These are phyloP conservation scores for Prietella phreatophila DNA, from an alignment of 2,113 vertebrate genomes.

Conservation along the genomic window DNA sequence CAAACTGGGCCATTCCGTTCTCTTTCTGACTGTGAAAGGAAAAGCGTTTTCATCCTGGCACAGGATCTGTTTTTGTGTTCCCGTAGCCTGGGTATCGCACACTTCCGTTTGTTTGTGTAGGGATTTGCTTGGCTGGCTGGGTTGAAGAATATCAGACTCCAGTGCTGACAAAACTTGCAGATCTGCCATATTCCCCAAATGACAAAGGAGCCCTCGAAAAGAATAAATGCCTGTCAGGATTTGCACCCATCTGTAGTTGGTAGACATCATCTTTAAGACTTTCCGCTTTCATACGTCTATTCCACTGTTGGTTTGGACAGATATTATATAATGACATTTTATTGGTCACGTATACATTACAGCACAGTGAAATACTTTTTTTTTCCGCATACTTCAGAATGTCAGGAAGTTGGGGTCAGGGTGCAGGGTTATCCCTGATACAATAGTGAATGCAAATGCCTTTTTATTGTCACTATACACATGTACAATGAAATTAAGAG, in stretches of 20 bases:
- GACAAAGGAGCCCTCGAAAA: slow-evolving; percentile 6
- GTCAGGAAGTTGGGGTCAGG: too few relatives aligned
- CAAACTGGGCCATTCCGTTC: not conserved
- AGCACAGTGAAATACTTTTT: too few relatives aligned
- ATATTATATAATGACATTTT: not conserved
- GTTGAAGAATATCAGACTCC: slow-evolving; percentile 19
- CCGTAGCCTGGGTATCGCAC: slow-evolving; percentile 9
- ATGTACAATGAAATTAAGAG: too few relatives aligned
- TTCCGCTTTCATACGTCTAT: not conserved
- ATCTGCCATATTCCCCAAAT: not conserved
- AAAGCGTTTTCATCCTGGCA: slow-evolving; percentile 15
- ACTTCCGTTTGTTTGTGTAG: slow-evolving; percentile 41
- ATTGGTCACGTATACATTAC: too few relatives aligned
- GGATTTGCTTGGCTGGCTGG: slow-evolving; percentile 24
- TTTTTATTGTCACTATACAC: too few relatives aligned
- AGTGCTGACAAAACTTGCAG: slow-evolving; percentile 22
- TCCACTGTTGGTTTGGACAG: slow-evolving; percentile 11
- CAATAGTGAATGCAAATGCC: too few relatives aligned
- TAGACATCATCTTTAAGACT: slow-evolving; percentile 16
- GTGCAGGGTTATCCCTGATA: too few relatives aligned
- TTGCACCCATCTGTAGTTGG: slow-evolving; percentile 19
- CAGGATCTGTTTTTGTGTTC: slow-evolving; percentile 11
- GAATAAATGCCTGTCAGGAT: slow-evolving; percentile 34
- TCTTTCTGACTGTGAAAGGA: slow-evolving; percentile 1
- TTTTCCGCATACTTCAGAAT: too few relatives aligned